Evolutionary conservation across 2,113 vertebrate genomes (phyloP).

Genomic region (Centropristis striata): DNA sequence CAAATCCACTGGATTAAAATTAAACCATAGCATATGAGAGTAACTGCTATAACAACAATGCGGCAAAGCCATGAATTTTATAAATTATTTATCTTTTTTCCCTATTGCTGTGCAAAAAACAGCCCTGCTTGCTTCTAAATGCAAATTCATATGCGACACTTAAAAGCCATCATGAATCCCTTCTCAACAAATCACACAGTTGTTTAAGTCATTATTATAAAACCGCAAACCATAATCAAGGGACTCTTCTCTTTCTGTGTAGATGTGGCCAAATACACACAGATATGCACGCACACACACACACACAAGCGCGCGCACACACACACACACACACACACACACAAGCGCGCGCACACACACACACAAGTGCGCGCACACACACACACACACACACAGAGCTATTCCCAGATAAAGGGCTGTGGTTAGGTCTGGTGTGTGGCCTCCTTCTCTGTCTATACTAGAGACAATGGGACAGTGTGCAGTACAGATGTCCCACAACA

Average conservation of each 20-base stretch:
- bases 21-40: slow-evolving; percentile 19
- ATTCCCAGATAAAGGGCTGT: slow-evolving; percentile 70
- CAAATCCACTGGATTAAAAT: slow-evolving; percentile 47
- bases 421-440: slow-evolving; percentile 69
- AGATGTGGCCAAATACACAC: slow-evolving; percentile 24
- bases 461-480: slow-evolving; percentile 82
- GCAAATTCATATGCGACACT: not conserved
- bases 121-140: not conserved
- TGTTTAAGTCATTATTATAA: slow-evolving; percentile 37
- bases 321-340: slow-evolving; percentile 32
- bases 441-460: slow-evolving; percentile 67
- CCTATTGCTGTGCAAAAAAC: not conserved
- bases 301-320: not conserved
- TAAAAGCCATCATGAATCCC: slow-evolving; percentile 28
- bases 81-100: not conserved
- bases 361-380: not conserved
- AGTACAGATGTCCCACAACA: slow-evolving; percentile 76
- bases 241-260: slow-evolving; percentile 41
- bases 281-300: not conserved
- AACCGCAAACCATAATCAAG: slow-evolving; percentile 57
- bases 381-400: slow-evolving; percentile 24
- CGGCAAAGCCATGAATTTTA: not conserved
- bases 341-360: not conserved
- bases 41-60: not conserved
- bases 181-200: slow-evolving; percentile 45